Conservation (phyloP, 2,888 invertebrate species). For the Sycophila texana region DNA sequence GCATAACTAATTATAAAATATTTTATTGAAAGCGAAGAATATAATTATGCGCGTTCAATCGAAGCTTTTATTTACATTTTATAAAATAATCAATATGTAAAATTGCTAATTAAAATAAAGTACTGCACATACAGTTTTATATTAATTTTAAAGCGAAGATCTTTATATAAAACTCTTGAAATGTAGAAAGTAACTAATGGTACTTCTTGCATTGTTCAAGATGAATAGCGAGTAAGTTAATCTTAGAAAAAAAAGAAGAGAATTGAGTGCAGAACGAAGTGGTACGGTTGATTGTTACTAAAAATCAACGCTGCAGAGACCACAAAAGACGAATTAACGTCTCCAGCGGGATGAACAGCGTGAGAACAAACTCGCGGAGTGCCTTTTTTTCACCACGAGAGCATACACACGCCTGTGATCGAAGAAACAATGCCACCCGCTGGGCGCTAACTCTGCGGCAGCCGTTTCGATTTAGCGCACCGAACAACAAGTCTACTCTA, state of each 20-base stretch:
- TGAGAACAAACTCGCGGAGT: constrained; percentile 21
- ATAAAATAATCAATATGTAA: too few relatives aligned
- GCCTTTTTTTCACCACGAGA: constrained; percentile 16
- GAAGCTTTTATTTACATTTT: too few relatives aligned
- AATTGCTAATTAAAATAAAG: too few relatives aligned
- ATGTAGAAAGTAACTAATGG: too few relatives aligned
- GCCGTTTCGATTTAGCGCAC: constrained; percentile 20
- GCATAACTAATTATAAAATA: too few relatives aligned
- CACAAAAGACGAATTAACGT: constrained; percentile 32
- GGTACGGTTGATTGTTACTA: constrained; percentile 17
- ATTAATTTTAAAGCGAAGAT: too few relatives aligned
- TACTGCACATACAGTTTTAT: too few relatives aligned
- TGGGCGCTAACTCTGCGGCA: constrained; percentile 15
- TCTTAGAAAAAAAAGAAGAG: not conserved
- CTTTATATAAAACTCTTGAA: too few relatives aligned
- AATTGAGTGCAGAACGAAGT: not conserved
- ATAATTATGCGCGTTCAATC: too few relatives aligned
- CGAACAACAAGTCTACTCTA: too few relatives aligned
- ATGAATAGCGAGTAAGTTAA: not conserved
- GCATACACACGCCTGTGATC: not conserved
- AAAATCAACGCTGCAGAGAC: constrained; percentile 23
- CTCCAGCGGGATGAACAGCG: not conserved
- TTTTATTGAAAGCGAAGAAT: too few relatives aligned
- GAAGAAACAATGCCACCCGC: constrained; percentile 24
- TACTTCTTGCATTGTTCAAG: too few relatives aligned